Evolutionary conservation across 2,888 invertebrate species (phyloP).

Genomic region (Formica aserva): DNA sequence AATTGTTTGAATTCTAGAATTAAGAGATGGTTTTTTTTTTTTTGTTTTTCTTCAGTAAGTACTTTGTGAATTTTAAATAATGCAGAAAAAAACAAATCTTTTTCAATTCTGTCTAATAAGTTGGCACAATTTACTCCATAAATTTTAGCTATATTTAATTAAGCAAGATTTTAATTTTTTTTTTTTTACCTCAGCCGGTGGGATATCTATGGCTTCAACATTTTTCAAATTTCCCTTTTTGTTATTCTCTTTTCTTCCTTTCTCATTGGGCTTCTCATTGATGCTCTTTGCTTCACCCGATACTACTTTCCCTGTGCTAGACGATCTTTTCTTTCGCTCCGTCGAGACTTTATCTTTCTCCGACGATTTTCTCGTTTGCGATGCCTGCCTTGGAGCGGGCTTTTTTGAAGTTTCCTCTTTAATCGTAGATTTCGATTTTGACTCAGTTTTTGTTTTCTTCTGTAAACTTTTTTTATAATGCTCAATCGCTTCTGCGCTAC

Average conservation of each 20-base stretch:
- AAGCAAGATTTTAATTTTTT: not conserved
- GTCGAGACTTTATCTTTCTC: constrained; percentile 64
- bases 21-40: not conserved
- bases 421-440: constrained; percentile 59
- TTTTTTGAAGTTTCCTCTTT: constrained; percentile 69
- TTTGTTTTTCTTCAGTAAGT: not conserved
- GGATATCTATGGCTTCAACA: constrained; percentile 39
- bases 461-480: constrained; percentile 76
- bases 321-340: constrained; percentile 60
- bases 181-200: constrained; percentile 59
- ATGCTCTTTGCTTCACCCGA: constrained; percentile 33
- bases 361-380: constrained; percentile 60
- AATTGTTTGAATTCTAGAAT: not conserved
- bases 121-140: not conserved
- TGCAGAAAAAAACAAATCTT: not conserved
- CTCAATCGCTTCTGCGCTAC: constrained; percentile 88
- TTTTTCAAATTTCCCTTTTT: constrained; percentile 34
- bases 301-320: constrained; percentile 56
- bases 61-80: not conserved
- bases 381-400: constrained; percentile 55
- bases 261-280: constrained; percentile 10
- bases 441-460: constrained; percentile 67
- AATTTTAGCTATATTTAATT: not conserved
- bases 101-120: not conserved
- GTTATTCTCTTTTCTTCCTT: constrained; percentile 52